Conservation (phyloP, 2,797 vertebrate genomes). For the Sandelia bainsii region DNA sequence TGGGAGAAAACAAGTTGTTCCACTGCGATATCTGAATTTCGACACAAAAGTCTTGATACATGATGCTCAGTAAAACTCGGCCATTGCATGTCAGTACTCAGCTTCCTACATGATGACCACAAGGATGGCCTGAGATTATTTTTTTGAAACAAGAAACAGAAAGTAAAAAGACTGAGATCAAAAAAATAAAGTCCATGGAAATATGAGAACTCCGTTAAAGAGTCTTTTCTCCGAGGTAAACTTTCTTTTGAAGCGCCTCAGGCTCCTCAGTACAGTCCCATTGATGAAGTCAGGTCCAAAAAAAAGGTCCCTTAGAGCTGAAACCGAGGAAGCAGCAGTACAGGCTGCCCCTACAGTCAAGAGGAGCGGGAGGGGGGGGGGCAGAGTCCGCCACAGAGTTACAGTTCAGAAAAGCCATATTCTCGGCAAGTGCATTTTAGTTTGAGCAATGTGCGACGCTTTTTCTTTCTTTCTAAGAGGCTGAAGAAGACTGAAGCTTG, state of each 20-base stretch:
- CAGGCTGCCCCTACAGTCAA: slow-evolving; percentile 44
- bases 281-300: slow-evolving; percentile 54
- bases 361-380: slow-evolving; percentile 51
- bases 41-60: slow-evolving; percentile 60
- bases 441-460: slow-evolving; percentile 80
- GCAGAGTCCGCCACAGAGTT: slow-evolving; percentile 67
- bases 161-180: slow-evolving; percentile 45
- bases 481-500: slow-evolving; percentile 97
- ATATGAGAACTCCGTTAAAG: slow-evolving; percentile 74
- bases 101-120: slow-evolving; percentile 54
- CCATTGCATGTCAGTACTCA: slow-evolving; percentile 33
- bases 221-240: slow-evolving; percentile 85
- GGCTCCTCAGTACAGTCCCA: slow-evolving; percentile 49
- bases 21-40: slow-evolving; percentile 54
- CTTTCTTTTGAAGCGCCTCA: slow-evolving; percentile 79
- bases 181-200: slow-evolving; percentile 66
- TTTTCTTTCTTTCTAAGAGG: slow-evolving; percentile 88
- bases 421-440: slow-evolving; percentile 80
- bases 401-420: slow-evolving; percentile 84
- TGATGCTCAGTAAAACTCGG: slow-evolving; percentile 62
- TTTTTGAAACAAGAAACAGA: slow-evolving; percentile 39
- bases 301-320: slow-evolving; percentile 56
- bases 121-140: slow-evolving; percentile 49
- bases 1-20: slow-evolving; percentile 44
- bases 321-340: slow-evolving; percentile 59